Percentiles rank a stretch among this genome's conserved stretches.
Evolutionary conservation across 2,888 invertebrate species (phyloP).

Genomic region (Torymus texanus): DNA sequence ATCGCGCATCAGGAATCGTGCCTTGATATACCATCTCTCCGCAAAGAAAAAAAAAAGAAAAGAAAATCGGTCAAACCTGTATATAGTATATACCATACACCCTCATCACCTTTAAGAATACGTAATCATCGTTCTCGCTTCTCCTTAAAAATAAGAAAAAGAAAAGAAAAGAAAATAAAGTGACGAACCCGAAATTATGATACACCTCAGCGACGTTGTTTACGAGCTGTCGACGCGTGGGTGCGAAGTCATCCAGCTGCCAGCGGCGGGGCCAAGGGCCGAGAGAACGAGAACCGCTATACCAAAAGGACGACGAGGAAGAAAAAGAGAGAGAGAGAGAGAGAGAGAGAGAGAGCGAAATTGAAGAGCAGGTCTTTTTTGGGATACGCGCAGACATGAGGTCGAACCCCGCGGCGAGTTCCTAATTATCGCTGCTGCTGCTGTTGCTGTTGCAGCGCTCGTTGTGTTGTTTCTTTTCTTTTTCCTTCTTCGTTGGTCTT

Average conservation of each 20-base stretch:
- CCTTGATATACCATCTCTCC: background rate
- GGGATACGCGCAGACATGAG: background rate
- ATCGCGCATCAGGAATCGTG: background rate
- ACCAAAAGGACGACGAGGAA: slow-evolving; percentile 18
- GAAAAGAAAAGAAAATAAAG: slow-evolving; percentile 5
- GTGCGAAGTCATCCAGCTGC: slow-evolving; percentile 45
- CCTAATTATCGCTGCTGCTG: slow-evolving; percentile 65
- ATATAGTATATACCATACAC: background rate
- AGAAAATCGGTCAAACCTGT: background rate
- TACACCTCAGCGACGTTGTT: slow-evolving; percentile 23
- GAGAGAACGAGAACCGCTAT: slow-evolving; percentile 34
- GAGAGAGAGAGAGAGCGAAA: background rate
- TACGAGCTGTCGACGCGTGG: slow-evolving; percentile 51
- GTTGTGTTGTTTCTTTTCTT: slow-evolving; percentile 43
- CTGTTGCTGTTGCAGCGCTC: slow-evolving; percentile 39
- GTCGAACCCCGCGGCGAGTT: slow-evolving; percentile 58
- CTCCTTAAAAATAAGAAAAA: background rate
- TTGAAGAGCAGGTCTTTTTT: slow-evolving; percentile 13
- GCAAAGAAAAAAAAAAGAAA: background rate
- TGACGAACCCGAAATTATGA: slow-evolving; percentile 30
- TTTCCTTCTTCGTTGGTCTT: slow-evolving; percentile 11
- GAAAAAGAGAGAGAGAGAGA: background rate
- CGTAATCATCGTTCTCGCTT: background rate
- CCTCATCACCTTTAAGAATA: slow-evolving; percentile 32
- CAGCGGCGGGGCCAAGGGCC: background rate